phyloP scores from a whole-genome alignment of 2,888 invertebrate genomes.

The Sinohyriopsis cumingii region DNA sequence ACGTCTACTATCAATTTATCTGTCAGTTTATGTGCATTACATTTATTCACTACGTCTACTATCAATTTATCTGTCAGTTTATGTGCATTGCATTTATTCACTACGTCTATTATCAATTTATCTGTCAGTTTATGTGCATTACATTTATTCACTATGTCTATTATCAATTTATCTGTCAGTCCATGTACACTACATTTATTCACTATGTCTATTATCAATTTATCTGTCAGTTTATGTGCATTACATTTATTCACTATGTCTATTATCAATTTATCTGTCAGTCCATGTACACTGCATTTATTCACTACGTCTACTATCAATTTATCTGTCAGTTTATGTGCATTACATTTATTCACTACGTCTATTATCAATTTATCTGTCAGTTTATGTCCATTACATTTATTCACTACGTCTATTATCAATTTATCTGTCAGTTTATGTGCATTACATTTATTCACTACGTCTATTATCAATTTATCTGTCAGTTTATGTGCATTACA shows the following conservation, averaged over 20 bases:
- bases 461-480: conserved; percentile 11
- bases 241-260: conserved; percentile 13
- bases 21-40: conserved; percentile 9
- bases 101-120: conserved; percentile 14
- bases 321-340: conserved; percentile 14
- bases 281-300: conserved; percentile 6
- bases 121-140: conserved; percentile 16
- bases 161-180: conserved; percentile 14
- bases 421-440: conserved; percentile 18
- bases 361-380: conserved; percentile 13
- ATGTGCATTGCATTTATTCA: neutral
- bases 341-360: conserved; percentile 1
- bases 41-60: conserved; percentile 9
- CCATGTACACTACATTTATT: no score
- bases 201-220: no score
- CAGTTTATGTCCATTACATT: conserved; percentile 6
- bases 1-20: conserved; percentile 9
- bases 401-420: conserved; percentile 13
- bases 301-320: conserved; percentile 16
- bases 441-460: conserved; percentile 3
- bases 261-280: conserved; percentile 14
- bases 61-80: conserved; percentile 18
- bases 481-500: conserved; percentile 15
- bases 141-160: conserved; percentile 15
- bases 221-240: no score